phyloP scores from a whole-genome alignment of 2,888 invertebrate genomes.

The Lochmaea capreae region DNA sequence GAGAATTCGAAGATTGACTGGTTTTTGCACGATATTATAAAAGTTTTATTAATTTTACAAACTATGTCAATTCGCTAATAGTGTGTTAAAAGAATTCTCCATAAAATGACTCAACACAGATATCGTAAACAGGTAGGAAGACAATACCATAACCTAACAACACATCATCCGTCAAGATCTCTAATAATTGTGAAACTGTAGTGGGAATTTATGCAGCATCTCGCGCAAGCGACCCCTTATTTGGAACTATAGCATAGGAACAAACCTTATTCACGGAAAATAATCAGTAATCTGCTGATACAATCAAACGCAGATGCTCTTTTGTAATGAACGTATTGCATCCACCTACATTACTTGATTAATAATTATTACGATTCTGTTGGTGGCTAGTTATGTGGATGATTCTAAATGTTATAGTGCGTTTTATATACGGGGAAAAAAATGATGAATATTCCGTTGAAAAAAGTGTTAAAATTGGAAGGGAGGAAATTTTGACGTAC shows the following conservation, averaged over 20 bases:
- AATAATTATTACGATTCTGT: slow-evolving; percentile 42
- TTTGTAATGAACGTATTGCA: slow-evolving; percentile 39
- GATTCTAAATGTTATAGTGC: slow-evolving; percentile 31
- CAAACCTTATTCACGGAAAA: slow-evolving; percentile 18
- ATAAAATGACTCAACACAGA: slow-evolving; percentile 5
- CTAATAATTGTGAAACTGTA: slow-evolving; percentile 4
- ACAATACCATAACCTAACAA: slow-evolving; percentile 5
- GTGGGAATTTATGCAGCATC: slow-evolving; percentile 13
- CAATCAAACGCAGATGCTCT: slow-evolving; percentile 33
- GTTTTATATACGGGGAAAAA: slow-evolving; percentile 19
- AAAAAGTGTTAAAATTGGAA: too few species aligned
- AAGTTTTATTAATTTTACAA: too few species aligned
- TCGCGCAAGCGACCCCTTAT: slow-evolving; percentile 24
- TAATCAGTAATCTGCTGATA: slow-evolving; percentile 34
- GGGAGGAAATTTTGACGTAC: too few species aligned
- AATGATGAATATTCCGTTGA: too few species aligned
- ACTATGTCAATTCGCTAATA: not conserved
- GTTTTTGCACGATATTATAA: too few species aligned
- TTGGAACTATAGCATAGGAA: slow-evolving; percentile 22
- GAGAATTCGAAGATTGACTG: too few species aligned
- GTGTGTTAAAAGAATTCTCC: not conserved
- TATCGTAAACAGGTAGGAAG: slow-evolving; percentile 13
- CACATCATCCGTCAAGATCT: slow-evolving; percentile 17
- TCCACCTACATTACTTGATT: slow-evolving; percentile 38
- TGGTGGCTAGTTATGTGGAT: slow-evolving; percentile 27